phyloP scores from a whole-genome alignment of 2,113 vertebrate genomes.

The Cinclus mexicanus region DNA sequence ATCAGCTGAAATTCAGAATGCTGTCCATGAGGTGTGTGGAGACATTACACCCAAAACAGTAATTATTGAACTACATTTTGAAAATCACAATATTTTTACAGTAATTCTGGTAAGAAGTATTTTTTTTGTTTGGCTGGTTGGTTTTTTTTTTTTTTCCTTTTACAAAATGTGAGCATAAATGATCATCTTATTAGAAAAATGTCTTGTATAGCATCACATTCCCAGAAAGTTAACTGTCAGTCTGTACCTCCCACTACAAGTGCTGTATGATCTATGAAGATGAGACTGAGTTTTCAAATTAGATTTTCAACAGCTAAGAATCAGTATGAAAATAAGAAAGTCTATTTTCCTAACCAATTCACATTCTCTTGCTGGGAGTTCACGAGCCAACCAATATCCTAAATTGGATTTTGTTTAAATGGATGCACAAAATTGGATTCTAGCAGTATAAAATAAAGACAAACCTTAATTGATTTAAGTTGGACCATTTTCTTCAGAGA shows the following conservation, averaged over 20 bases:
- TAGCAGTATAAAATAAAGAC: not conserved
- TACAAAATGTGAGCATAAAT: not conserved
- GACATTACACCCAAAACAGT: not conserved
- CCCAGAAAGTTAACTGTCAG: not conserved
- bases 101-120: not conserved
- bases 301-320: constrained; percentile 17
- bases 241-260: not conserved
- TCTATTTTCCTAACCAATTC: constrained; percentile 11
- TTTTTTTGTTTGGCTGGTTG: not conserved
- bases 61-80: not conserved
- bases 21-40: not conserved
- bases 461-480: constrained; percentile 6
- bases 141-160: not conserved
- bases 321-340: constrained; percentile 51
- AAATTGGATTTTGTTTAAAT: constrained; percentile 46
- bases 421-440: constrained; percentile 26
- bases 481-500: constrained; percentile 1
- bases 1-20: not conserved
- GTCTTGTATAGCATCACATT: not conserved
- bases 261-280: not conserved
- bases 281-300: not conserved
- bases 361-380: not conserved
- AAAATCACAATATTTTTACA: not conserved
- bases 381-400: not conserved
- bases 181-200: not conserved